Base-by-base conservation (phyloP, 2,888 invertebrate genomes). In the Euclidia mi region DNA sequence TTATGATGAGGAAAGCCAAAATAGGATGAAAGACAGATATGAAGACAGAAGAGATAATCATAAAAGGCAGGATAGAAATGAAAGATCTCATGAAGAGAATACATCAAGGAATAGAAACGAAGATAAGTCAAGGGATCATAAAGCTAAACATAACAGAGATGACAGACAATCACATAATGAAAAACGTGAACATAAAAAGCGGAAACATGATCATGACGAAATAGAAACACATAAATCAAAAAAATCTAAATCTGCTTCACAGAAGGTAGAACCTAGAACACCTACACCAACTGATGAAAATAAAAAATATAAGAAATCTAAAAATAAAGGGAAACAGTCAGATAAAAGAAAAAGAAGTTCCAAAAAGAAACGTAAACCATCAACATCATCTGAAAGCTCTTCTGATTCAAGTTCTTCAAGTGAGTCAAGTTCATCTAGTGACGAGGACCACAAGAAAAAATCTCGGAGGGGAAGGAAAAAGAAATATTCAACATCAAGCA, bases 381-480 rank as follows among this genome's bases (percentile, higher is more conserved):
- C 92, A 20, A 89, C 91, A 32, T 87, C 91, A 49, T 89, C 93
- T 18, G 89, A 89, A 1, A 86, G 82, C 46, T 86, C 91, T 15
- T 85, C 91, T 14, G 87, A 87, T 11, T 81, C 88, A 15, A 92
- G 87, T 72, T 86, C 89, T 31, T 82, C 91, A 61, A 88, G 87
- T 65, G 88, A 88, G 3, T 85, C 89, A 32, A 91, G 88, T 71
- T 88, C 91, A 14, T 90, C 92, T 10, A 91, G 90, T 76, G 90
- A 89, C 29, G 80, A 78, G 31, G 84, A 85, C 56, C 76, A 66
- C 43, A 90, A 81, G 51, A 91, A 84, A 66, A 92, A 79, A 45
- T 48, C 75, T 17, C 78, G 68, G 7, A 77, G 64, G 65, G 80
- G 76, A 48, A 88, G 79, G 67, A 89, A 80, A 61, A 88, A 84